phyloP scores from a whole-genome alignment of 2,888 invertebrate species.

The Abrostola triplasia region DNA sequence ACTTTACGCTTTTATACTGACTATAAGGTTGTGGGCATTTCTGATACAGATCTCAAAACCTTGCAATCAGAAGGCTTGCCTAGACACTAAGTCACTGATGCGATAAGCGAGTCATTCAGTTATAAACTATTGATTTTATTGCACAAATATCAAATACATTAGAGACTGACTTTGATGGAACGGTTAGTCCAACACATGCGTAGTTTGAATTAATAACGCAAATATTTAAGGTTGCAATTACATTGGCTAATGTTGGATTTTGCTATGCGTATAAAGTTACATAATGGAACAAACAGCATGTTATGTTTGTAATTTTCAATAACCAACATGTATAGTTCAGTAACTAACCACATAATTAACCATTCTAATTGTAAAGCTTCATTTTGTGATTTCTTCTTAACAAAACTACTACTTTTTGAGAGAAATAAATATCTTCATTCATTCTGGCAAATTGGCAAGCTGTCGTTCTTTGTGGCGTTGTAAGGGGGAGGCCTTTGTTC shows the following conservation, averaged over 20 bases:
- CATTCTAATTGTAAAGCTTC: too few relatives aligned
- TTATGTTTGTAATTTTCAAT: not conserved
- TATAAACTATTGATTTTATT: constrained; percentile 25
- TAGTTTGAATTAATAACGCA: constrained; percentile 20
- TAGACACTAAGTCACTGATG: not conserved
- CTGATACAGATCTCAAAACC: not conserved
- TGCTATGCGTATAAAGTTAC: not conserved
- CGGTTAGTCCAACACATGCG: constrained; percentile 13
- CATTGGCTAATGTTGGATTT: constrained; percentile 17
- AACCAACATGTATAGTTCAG: too few relatives aligned
- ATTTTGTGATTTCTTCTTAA: too few relatives aligned
- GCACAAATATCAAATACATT: constrained; percentile 47
- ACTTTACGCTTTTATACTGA: too few relatives aligned
- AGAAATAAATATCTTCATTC: too few relatives aligned
- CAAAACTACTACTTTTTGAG: too few relatives aligned
- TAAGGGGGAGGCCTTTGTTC: too few relatives aligned
- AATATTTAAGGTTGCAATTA: constrained; percentile 37
- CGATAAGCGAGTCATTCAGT: constrained; percentile 28
- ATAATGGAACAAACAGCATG: not conserved
- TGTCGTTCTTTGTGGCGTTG: too few relatives aligned
- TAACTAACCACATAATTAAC: too few relatives aligned
- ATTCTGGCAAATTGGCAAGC: too few relatives aligned
- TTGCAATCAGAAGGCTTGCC: not conserved
- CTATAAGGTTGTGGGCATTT: not conserved
- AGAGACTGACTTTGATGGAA: constrained; percentile 42